Conservation (phyloP, 2,113 vertebrate species). For the Symphodus melops region DNA sequence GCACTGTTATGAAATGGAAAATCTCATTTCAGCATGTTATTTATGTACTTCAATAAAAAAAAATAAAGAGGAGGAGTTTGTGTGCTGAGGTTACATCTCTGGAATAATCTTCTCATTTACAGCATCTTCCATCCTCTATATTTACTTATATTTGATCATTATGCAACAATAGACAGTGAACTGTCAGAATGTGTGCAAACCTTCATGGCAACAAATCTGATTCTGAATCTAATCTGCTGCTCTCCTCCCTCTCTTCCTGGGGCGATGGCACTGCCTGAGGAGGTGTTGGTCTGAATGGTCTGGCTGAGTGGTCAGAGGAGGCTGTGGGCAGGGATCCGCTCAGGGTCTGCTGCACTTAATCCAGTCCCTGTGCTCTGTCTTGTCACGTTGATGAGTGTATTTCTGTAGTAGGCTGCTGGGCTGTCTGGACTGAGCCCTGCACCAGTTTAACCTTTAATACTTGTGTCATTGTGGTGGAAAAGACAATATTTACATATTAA, state of each 20-base stretch:
- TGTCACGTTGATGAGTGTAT: conserved; percentile 1
- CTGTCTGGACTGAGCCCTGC: neutral
- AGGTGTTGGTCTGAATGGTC: neutral
- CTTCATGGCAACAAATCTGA: neutral
- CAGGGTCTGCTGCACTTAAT: conserved; percentile 1
- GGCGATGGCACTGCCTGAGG: neutral
- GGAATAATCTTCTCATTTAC: too few species aligned
- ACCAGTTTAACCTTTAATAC: neutral
- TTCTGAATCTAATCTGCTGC: neutral
- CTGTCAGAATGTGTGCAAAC: neutral
- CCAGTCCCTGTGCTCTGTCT: neutral
- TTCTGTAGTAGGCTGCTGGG: neutral
- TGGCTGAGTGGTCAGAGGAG: neutral
- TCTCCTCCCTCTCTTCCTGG: neutral
- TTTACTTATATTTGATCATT: neutral
- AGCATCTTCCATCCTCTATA: too few species aligned
- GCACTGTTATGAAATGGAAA: neutral
- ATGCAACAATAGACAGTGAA: neutral
- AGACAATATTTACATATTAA: neutral
- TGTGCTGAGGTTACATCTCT: neutral
- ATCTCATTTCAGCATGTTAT: neutral
- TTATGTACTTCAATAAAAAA: neutral
- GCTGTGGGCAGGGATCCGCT: neutral
- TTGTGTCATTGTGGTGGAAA: neutral
- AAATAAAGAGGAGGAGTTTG: neutral